A percentile compares a stretch with the other conserved stretches of the same genome.
These are phyloP conservation scores for Emydocephalus ijimae DNA, from an alignment of 2,113 vertebrate genomes.

Conservation along the genomic window DNA sequence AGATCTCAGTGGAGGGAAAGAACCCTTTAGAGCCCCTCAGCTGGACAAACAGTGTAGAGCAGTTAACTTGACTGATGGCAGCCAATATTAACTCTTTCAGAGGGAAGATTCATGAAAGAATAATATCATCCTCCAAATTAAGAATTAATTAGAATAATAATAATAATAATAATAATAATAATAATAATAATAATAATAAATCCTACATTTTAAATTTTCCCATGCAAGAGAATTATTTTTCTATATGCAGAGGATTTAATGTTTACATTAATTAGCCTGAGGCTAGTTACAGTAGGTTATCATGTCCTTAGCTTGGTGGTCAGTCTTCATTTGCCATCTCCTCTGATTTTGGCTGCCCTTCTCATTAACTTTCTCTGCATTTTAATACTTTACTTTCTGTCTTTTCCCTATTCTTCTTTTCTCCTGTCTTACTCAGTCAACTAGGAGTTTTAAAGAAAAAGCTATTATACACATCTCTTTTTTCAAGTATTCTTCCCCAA, in stretches of 20 bases:
- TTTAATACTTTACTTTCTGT: neutral
- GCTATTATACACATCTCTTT: neutral
- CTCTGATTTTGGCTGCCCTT: neutral
- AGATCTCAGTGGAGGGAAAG: neutral
- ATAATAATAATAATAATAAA: slow-evolving; percentile 32
- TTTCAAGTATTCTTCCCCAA: neutral
- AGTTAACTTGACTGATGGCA: neutral
- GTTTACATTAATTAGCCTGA: neutral
- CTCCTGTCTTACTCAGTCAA: neutral
- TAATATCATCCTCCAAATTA: neutral
- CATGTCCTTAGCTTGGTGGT: neutral
- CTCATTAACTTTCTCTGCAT: neutral
- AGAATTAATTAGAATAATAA: slow-evolving; percentile 57
- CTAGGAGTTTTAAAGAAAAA: neutral
- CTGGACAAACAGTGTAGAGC: neutral
- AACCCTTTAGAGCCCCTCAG: neutral
- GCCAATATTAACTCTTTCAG: neutral
- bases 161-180: slow-evolving; percentile 15
- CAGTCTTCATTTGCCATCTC: neutral
- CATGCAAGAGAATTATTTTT: neutral
- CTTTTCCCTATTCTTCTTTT: neutral
- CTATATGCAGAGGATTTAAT: neutral
- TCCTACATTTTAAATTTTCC: neutral
- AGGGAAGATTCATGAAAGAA: neutral
- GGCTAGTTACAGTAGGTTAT: neutral